Evolutionary conservation across 2,797 vertebrate species (phyloP).

Genomic region (Enteromius unitaeniatus): DNA sequence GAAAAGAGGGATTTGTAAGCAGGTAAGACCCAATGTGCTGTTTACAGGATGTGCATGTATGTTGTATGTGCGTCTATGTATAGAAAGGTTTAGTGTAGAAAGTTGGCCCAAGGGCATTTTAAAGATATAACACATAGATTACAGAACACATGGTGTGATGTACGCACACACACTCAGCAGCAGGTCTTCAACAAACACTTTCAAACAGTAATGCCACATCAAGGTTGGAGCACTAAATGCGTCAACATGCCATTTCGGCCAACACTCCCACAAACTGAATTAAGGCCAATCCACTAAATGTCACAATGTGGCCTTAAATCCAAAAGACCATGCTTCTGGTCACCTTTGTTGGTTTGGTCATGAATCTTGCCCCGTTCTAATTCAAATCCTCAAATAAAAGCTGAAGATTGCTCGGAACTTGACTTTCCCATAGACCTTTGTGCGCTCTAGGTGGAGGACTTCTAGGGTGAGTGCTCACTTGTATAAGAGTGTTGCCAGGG

Average conservation of each 20-base stretch:
- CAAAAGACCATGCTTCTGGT: slow-evolving; percentile 2
- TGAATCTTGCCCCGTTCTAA: slow-evolving; percentile 29
- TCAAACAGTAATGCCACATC: slow-evolving; percentile 42
- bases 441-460: slow-evolving; percentile 6
- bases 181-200: slow-evolving; percentile 36
- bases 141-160: slow-evolving; percentile 27
- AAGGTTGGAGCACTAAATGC: slow-evolving; percentile 47
- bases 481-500: slow-evolving; percentile 48
- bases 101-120: slow-evolving; percentile 36
- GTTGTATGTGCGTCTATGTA: slow-evolving; percentile 9
- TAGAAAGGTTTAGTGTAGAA: not conserved
- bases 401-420: slow-evolving; percentile 16
- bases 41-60: not conserved
- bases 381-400: slow-evolving; percentile 34
- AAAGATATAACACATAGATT: slow-evolving; percentile 19
- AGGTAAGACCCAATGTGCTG: slow-evolving; percentile 16
- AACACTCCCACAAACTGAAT: slow-evolving; percentile 52
- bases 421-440: slow-evolving; percentile 26
- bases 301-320: slow-evolving; percentile 50
- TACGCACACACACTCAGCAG: slow-evolving; percentile 24
- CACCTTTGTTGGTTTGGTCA: slow-evolving; percentile 1
- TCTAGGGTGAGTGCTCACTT: slow-evolving; percentile 46
- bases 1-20: slow-evolving; percentile 59
- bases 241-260: slow-evolving; percentile 25
- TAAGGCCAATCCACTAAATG: slow-evolving; percentile 52